phyloP scores from a whole-genome alignment of 1,140 invertebrate species.

The Ceratina calcarata region DNA sequence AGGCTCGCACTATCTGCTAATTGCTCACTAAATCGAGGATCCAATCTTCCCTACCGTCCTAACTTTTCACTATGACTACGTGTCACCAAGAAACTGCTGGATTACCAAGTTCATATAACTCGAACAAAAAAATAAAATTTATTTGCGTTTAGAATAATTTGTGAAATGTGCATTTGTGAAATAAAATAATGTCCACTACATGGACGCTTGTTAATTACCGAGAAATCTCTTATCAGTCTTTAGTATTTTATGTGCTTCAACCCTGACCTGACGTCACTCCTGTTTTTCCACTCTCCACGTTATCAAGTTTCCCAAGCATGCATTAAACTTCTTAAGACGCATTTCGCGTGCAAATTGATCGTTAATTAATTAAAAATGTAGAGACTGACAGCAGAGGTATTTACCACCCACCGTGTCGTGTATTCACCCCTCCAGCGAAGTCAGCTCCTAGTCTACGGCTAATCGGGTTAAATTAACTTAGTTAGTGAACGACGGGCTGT shows the following conservation, averaged over 20 bases:
- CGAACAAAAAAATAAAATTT: too few species aligned
- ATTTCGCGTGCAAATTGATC: slow-evolving; percentile 67
- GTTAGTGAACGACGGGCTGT: slow-evolving; percentile 64
- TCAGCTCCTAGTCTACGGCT: slow-evolving; percentile 74
- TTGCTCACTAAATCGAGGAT: slow-evolving; percentile 75
- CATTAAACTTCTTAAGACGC: slow-evolving; percentile 41
- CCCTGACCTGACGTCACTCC: background rate
- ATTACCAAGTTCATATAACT: too few species aligned
- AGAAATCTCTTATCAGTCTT: too few species aligned
- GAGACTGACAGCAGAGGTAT: slow-evolving; percentile 65
- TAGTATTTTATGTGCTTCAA: too few species aligned
- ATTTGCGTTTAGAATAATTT: background rate
- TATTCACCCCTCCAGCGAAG: slow-evolving; percentile 61
- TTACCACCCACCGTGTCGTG: slow-evolving; percentile 41
- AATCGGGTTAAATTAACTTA: slow-evolving; percentile 75
- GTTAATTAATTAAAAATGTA: slow-evolving; percentile 75
- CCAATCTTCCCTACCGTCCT: slow-evolving; percentile 70
- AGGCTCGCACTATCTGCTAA: slow-evolving; percentile 72
- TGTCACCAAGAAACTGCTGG: slow-evolving; percentile 32
- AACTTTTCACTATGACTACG: slow-evolving; percentile 55
- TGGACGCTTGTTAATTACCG: too few species aligned
- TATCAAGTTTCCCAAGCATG: background rate
- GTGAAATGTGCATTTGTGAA: background rate
- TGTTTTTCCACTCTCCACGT: slow-evolving; percentile 7
- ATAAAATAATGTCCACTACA: too few species aligned